Percentiles rank a stretch among this genome's conserved stretches.
phyloP scores from a whole-genome alignment of 2,797 vertebrate genomes.

The Antennarius maculatus region DNA sequence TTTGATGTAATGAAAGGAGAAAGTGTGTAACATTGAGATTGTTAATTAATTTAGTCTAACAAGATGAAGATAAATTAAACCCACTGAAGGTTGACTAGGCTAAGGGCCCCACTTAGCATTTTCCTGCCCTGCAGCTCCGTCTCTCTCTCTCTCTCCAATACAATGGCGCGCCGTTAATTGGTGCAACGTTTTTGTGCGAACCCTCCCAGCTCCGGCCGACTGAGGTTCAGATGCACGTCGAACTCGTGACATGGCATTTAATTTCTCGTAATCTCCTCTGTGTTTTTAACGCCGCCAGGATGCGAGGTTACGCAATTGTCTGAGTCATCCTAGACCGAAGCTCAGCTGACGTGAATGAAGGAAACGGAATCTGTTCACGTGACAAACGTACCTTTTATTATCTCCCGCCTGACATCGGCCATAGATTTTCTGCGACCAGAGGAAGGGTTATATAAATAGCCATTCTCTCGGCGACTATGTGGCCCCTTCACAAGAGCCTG shows the following conservation, averaged over 20 bases:
- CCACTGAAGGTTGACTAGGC: slow-evolving; percentile 90
- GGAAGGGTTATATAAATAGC: slow-evolving; percentile 63
- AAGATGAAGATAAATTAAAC: slow-evolving; percentile 99
- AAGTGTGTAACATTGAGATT: slow-evolving; percentile 96
- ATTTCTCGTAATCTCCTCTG: slow-evolving; percentile 25
- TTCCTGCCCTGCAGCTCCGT: slow-evolving; percentile 72
- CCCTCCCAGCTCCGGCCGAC: slow-evolving; percentile 50
- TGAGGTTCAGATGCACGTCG: slow-evolving; percentile 33
- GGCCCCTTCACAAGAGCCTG: slow-evolving; percentile 69
- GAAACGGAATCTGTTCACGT: not conserved
- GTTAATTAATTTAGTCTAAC: slow-evolving; percentile 99
- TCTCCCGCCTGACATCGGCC: slow-evolving; percentile 18
- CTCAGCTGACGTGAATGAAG: slow-evolving; percentile 55
- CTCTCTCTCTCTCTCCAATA: slow-evolving; percentile 68
- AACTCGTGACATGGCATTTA: slow-evolving; percentile 44
- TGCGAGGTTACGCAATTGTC: slow-evolving; percentile 54
- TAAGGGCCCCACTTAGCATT: slow-evolving; percentile 92
- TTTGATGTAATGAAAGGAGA: slow-evolving; percentile 99
- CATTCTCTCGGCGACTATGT: slow-evolving; percentile 56
- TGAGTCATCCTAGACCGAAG: slow-evolving; percentile 51
- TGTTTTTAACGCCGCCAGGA: slow-evolving; percentile 36
- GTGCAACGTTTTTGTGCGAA: slow-evolving; percentile 69
- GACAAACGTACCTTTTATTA: slow-evolving; percentile 16
- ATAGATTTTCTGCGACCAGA: slow-evolving; percentile 12
- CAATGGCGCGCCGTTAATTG: slow-evolving; percentile 77